Evolutionary conservation across 2,888 invertebrate species (phyloP).

Genomic region (Thecocarcelia acutangulata): DNA sequence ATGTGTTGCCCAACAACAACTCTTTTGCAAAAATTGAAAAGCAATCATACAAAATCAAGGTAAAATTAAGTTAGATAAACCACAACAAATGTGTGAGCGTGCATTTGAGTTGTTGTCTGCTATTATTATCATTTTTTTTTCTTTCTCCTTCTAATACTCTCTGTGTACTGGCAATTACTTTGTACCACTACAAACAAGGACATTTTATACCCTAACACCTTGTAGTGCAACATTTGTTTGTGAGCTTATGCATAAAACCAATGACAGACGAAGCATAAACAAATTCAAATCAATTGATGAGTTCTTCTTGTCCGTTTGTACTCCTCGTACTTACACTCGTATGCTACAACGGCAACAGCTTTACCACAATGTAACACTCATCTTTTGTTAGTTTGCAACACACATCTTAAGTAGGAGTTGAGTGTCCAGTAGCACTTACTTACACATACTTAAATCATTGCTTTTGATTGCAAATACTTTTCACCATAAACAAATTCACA

Average conservation of each 20-base stretch:
- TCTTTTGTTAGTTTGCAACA: slow-evolving; percentile 29
- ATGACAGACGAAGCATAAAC: slow-evolving; percentile 63
- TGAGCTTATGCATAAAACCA: slow-evolving; percentile 26
- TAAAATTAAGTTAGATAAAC: slow-evolving; percentile 62
- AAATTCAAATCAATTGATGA: slow-evolving; percentile 64
- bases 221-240: not conserved
- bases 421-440: not conserved
- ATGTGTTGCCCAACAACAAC: slow-evolving; percentile 26
- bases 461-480: slow-evolving; percentile 54
- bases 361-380: slow-evolving; percentile 33
- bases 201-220: not conserved
- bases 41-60: slow-evolving; percentile 67
- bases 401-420: not conserved
- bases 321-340: not conserved
- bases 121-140: no score
- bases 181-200: slow-evolving; percentile 10
- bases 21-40: slow-evolving; percentile 37
- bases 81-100: slow-evolving; percentile 55
- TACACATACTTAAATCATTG: slow-evolving; percentile 25
- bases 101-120: not conserved
- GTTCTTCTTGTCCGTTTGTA: slow-evolving; percentile 27
- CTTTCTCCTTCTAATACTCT: slow-evolving; percentile 44
- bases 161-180: slow-evolving; percentile 56
- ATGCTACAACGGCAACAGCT: not conserved
- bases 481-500: slow-evolving; percentile 15